Base-by-base conservation (phyloP, 1,140 invertebrate species). In the Eumaeus atala region DNA sequence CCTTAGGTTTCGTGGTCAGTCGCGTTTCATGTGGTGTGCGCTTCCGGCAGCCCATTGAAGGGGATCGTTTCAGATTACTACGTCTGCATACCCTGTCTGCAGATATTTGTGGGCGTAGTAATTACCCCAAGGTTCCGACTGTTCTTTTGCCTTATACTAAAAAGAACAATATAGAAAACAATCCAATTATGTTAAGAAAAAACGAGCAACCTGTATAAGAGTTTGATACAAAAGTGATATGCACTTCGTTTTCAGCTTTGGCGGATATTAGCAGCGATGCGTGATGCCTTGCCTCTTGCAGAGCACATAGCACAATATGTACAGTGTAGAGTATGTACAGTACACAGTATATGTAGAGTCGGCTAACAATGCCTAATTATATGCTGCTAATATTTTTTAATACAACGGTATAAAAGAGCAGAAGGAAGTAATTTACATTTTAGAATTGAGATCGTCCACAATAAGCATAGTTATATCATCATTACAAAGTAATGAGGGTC, bases 251-350 rank as follows among this genome's bases (percentile, higher is more conserved):
- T 66, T 67, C 64, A 67, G 69, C 64, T 59, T 65, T 59, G 61
- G 57, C 62, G 59, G 50, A 62, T 70, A 74, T 74, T 67, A 72
- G 64, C 71, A 72, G 66, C 69, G 74, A 77, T 67, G 73, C 70
- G 70, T 74, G 71, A 69, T 64, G 67, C 56, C 56, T 54, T 50
- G 55, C 51, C 58, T 59, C 52, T 52, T 57, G 54, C 59, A 55
- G 56, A 51, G 42, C n/a, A 18, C n/a, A 18, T 48, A 59, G 61
- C 60, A 57, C 53, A 59, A 51, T n/a, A n/a, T 53, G 54, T 36
- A 53, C 53, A 48, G 42, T 28, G 21, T 28, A 28, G 2, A 28
- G 21, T 28, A 28, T 28, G 21, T 6, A 28, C 21, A 28, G 21
- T 6, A 6, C 21, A 28, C n/a, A n/a, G n/a, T n/a, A n/a, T n/a